Conservation (phyloP, 2,797 vertebrate genomes). For the Tapirus indicus region DNA sequence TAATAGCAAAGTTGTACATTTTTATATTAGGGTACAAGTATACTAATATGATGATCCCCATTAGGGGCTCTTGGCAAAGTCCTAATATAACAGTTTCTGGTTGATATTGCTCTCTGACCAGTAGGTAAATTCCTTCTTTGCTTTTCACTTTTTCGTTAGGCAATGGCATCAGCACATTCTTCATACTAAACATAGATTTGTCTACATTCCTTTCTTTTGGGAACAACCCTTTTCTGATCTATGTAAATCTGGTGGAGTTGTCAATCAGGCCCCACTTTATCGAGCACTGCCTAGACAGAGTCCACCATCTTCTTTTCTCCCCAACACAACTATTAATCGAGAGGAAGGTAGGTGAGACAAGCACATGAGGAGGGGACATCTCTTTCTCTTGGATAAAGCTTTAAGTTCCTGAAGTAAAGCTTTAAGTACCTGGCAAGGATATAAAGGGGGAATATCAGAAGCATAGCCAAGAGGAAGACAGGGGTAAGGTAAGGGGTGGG, state of each 20-base stretch:
- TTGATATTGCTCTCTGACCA: neutral
- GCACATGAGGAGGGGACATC: neutral
- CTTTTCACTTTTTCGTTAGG: neutral
- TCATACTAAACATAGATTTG: neutral
- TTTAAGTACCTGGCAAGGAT: neutral
- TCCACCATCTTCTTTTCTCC: neutral
- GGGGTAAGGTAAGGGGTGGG: rapidly evolving
- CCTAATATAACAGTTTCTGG: neutral
- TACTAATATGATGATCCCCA: neutral
- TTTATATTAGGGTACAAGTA: neutral
- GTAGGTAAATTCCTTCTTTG: neutral
- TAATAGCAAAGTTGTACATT: neutral
- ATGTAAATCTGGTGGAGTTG: too few relatives aligned
- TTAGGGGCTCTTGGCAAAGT: neutral
- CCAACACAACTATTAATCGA: neutral
- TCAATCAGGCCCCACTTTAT: too few relatives aligned
- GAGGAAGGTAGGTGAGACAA: neutral
- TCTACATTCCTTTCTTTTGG: neutral
- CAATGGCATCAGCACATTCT: neutral
- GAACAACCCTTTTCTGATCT: neutral
- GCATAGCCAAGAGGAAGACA: neutral
- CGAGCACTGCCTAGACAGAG: neutral
- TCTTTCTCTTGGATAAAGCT: neutral
- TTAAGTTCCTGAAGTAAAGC: neutral
- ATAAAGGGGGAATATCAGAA: neutral